Conservation (phyloP, 2,113 vertebrate genomes). For the Seriola rivoliana region DNA sequence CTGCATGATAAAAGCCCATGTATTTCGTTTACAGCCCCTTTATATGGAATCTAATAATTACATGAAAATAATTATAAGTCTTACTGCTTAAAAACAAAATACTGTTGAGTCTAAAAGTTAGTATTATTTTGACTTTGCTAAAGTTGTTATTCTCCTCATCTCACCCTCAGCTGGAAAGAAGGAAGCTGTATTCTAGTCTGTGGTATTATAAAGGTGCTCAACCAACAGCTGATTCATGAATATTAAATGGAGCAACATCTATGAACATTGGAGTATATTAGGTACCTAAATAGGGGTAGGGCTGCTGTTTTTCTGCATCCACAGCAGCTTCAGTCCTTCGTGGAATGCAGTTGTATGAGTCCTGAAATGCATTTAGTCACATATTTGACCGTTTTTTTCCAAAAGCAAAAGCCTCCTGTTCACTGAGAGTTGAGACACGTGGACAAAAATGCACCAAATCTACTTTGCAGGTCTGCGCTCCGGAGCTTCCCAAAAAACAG, state of each 20-base stretch:
- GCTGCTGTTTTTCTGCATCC: background rate
- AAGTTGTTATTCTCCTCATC: background rate
- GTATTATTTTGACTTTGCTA: background rate
- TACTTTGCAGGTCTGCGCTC: constrained; percentile 15
- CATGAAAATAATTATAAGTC: background rate
- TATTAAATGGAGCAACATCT: constrained; percentile 3
- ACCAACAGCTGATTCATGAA: constrained; percentile 27
- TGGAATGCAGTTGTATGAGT: constrained; percentile 43
- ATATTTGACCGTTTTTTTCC: background rate
- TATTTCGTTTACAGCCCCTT: background rate
- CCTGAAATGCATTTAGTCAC: constrained; percentile 6
- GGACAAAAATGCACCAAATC: constrained; percentile 28
- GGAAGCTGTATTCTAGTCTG: background rate
- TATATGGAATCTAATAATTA: background rate
- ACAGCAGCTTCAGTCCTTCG: background rate
- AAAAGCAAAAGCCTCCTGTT: constrained; percentile 31
- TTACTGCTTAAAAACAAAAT: background rate
- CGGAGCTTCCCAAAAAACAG: constrained; percentile 20
- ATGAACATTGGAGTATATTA: background rate
- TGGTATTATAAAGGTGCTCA: constrained; percentile 11
- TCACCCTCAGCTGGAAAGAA: constrained; percentile 10
- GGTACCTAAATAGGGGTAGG: background rate
- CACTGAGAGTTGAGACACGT: constrained; percentile 6
- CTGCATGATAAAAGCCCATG: background rate
- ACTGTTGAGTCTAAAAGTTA: background rate